Conservation (phyloP, 2,113 vertebrate species). For the Sinocyclocheilus anophthalmus region DNA sequence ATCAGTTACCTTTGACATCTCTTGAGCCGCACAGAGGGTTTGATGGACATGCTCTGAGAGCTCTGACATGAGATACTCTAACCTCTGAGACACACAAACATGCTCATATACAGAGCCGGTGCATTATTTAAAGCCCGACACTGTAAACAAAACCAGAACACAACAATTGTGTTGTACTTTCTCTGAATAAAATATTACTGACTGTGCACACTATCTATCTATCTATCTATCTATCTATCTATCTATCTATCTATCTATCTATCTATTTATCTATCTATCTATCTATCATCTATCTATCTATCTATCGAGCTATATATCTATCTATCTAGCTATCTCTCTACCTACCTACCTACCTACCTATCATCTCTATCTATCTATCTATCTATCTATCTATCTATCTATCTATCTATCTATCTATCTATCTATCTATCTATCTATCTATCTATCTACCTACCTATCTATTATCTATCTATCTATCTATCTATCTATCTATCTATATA, state of each 20-base stretch:
- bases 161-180: background rate
- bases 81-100: conserved; percentile 16
- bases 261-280: too few relatives aligned
- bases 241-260: too few relatives aligned
- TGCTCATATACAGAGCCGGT: background rate
- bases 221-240: too few relatives aligned
- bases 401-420: too few relatives aligned
- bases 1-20: conserved; percentile 13
- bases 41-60: background rate
- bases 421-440: too few relatives aligned
- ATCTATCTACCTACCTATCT: too few relatives aligned
- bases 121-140: background rate
- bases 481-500: background rate
- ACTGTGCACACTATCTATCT: background rate
- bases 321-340: background rate
- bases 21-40: background rate
- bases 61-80: background rate
- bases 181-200: too few relatives aligned
- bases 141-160: conserved; percentile 14
- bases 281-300: background rate
- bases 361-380: background rate
- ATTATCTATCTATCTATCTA: background rate
- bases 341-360: too few relatives aligned
- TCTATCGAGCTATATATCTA: too few relatives aligned
- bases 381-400: background rate